A percentile compares a stretch with the other conserved stretches of the same genome.
Evolutionary conservation across 1,140 invertebrate genomes (phyloP).

Genomic region (Phortica variegata): DNA sequence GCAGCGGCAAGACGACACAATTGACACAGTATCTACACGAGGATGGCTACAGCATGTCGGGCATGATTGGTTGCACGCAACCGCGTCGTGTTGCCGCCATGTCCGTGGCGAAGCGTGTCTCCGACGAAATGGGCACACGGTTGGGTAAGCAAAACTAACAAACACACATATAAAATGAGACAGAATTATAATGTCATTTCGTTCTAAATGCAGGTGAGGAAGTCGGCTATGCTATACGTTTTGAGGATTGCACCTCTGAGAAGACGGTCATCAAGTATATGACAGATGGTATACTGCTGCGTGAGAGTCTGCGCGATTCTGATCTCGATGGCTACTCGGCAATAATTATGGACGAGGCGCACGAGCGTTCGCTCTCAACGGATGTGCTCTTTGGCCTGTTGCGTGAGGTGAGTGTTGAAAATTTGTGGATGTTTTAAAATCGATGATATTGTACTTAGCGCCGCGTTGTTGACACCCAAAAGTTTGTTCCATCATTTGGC

Average conservation of each 20-base stretch:
- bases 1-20: conserved; percentile 95
- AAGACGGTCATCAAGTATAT: conserved; percentile 98
- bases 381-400: conserved; percentile 98
- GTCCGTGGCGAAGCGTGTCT: conserved; percentile 98
- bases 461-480: too few species aligned
- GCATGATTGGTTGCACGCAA: conserved; percentile 95
- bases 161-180: neutral
- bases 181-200: neutral
- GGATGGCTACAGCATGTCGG: conserved; percentile 90
- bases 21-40: conserved; percentile 98
- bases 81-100: conserved; percentile 96
- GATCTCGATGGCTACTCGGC: conserved; percentile 96
- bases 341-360: conserved; percentile 99
- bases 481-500: too few species aligned
- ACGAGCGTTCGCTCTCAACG: conserved; percentile 95
- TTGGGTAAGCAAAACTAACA: conserved; percentile 64
- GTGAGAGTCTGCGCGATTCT: conserved; percentile 91
- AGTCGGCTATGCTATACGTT: conserved; percentile 98
- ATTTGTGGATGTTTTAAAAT: neutral
- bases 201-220: conserved; percentile 66
- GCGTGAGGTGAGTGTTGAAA: conserved; percentile 72
- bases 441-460: too few species aligned
- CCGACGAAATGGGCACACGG: conserved; percentile 93
- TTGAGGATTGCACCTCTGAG: conserved; percentile 98
- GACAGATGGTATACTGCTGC: conserved; percentile 97